These are phyloP conservation scores for Umimayanthus kanabou DNA, from an alignment of 92 coral and sea anemone species.

Conservation along the genomic window DNA sequence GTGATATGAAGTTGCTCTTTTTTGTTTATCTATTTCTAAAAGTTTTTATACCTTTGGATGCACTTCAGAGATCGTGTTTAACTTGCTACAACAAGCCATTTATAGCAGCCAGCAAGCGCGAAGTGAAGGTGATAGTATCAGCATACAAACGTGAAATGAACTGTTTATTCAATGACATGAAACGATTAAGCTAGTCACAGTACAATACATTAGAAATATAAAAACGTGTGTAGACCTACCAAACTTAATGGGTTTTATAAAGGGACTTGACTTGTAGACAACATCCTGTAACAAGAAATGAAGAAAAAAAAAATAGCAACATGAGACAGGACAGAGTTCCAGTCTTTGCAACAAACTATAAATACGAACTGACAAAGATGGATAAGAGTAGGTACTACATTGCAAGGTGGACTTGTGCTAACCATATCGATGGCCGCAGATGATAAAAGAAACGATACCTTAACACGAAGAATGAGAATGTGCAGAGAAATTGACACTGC, in stretches of 20 bases:
- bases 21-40: no score
- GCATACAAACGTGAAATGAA: no score
- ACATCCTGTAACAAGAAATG: slow-evolving; percentile 41
- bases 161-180: neutral
- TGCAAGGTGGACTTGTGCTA: no score
- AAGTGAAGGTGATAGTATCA: neutral
- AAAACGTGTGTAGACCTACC: slow-evolving; percentile 49
- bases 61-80: neutral
- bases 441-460: no score
- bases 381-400: no score
- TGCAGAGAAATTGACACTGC: no score
- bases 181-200: neutral
- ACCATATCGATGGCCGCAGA: no score
- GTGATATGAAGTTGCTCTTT: neutral
- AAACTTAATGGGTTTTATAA: slow-evolving; percentile 59
- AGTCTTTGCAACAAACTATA: neutral
- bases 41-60: neutral
- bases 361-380: neutral
- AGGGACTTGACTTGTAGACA: slow-evolving; percentile 75
- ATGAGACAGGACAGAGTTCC: neutral
- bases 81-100: neutral
- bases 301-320: neutral
- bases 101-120: slow-evolving; percentile 6
- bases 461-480: no score
- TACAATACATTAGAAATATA: neutral